These are phyloP conservation scores for Drosophila fulvimacula DNA, from an alignment of 2,888 invertebrate genomes.

Conservation along the genomic window DNA sequence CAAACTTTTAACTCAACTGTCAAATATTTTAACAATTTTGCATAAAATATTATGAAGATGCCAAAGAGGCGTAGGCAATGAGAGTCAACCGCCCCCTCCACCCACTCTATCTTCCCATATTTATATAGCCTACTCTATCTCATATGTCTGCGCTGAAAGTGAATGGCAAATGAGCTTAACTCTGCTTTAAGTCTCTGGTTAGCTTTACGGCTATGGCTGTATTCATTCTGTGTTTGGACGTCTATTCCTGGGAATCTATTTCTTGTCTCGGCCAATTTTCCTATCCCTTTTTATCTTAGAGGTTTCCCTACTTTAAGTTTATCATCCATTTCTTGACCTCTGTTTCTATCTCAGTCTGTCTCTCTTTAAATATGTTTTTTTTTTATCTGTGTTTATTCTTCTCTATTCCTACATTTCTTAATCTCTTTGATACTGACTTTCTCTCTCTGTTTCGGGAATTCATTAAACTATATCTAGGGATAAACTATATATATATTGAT, in stretches of 20 bases:
- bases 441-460: background rate
- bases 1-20: slow-evolving; percentile 75
- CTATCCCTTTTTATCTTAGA: no score
- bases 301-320: background rate
- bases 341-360: background rate
- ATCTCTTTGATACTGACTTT: no score
- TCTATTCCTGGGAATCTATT: no score
- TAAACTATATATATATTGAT: no score
- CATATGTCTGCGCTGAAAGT: slow-evolving; percentile 57
- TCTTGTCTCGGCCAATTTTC: no score
- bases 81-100: background rate
- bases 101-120: background rate
- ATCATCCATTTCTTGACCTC: background rate
- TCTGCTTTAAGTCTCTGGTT: slow-evolving; percentile 6
- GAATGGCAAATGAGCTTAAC: slow-evolving; percentile 54
- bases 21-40: slow-evolving; percentile 79
- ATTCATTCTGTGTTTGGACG: background rate
- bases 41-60: slow-evolving; percentile 76
- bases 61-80: slow-evolving; percentile 19
- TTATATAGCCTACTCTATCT: slow-evolving; percentile 2
- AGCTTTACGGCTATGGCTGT: background rate
- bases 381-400: background rate
- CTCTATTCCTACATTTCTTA: no score
- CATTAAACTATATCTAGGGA: no score
- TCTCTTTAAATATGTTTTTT: background rate